These are phyloP conservation scores for Oreotrochilus melanogaster DNA, from an alignment of 2,113 vertebrate genomes.

Conservation along the genomic window DNA sequence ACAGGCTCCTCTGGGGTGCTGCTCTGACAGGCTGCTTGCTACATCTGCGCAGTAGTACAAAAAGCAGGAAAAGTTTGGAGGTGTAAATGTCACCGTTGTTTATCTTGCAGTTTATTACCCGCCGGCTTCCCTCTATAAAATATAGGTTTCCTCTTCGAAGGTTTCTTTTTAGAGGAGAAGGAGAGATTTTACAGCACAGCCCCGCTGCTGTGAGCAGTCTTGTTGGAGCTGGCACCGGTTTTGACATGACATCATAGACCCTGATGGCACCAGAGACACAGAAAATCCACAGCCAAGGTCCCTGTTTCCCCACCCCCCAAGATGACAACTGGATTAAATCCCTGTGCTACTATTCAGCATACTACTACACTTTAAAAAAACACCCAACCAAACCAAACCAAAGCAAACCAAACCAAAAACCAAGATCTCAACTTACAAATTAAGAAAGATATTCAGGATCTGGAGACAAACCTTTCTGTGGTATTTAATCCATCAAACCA, in stretches of 20 bases:
- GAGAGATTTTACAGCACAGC: background rate
- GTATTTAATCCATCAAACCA: background rate
- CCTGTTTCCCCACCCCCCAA: background rate
- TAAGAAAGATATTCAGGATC: background rate
- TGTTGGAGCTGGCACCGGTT: background rate
- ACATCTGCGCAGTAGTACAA: background rate
- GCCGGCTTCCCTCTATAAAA: background rate
- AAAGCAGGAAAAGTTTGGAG: background rate
- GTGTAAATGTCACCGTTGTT: background rate
- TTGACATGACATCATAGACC: background rate
- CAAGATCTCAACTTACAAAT: background rate
- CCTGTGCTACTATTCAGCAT: background rate
- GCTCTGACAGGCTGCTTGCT: background rate
- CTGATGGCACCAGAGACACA: background rate
- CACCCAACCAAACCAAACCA: no score
- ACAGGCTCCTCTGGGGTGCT: background rate
- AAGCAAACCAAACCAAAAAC: fast-evolving
- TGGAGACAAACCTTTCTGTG: background rate
- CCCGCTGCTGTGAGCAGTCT: background rate
- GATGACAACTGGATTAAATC: background rate
- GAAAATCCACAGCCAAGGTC: background rate
- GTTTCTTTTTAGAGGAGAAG: background rate
- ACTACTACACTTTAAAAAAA: background rate
- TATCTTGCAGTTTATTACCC: background rate
- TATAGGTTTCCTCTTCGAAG: background rate